Conservation (phyloP, 1,140 invertebrate genomes). For the Centruroides vittatus region DNA sequence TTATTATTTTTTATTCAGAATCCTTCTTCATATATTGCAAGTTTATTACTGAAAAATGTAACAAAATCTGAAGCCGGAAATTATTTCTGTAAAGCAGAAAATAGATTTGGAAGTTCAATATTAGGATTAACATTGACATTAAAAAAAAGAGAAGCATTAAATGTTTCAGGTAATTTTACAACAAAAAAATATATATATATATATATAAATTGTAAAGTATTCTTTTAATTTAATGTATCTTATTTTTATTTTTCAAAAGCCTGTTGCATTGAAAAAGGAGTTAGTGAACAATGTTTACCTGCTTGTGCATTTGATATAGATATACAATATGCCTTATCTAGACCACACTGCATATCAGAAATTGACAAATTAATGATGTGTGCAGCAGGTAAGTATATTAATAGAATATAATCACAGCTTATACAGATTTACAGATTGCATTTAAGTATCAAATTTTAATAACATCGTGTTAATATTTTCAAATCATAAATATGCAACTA, state of each 20-base stretch:
- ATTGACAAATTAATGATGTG: constrained; percentile 72
- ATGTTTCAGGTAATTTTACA: too few species aligned
- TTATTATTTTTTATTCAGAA: too few species aligned
- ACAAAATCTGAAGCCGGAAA: constrained; percentile 51
- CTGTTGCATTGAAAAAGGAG: constrained; percentile 59
- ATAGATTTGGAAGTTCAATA: constrained; percentile 46
- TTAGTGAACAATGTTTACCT: constrained; percentile 51
- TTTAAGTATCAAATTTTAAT: too few species aligned
- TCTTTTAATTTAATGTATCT: too few species aligned
- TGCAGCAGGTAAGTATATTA: constrained; percentile 42
- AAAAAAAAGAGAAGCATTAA: too few species aligned
- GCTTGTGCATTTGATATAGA: constrained; percentile 64
- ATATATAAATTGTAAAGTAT: too few species aligned
- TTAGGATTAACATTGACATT: too few species aligned
- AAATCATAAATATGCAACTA: too few species aligned
- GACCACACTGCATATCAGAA: constrained; percentile 57
- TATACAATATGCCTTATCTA: constrained; percentile 59
- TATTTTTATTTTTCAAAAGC: constrained; percentile 21
- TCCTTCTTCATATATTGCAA: too few species aligned
- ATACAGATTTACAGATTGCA: too few species aligned
- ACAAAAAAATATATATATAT: too few species aligned
- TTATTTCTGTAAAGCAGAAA: constrained; percentile 65
- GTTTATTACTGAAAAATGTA: constrained; percentile 21
- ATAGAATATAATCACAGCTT: background rate
- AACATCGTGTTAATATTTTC: too few species aligned